Conservation (phyloP, 2,797 vertebrate genomes). For the Bradypodion ventrale region DNA sequence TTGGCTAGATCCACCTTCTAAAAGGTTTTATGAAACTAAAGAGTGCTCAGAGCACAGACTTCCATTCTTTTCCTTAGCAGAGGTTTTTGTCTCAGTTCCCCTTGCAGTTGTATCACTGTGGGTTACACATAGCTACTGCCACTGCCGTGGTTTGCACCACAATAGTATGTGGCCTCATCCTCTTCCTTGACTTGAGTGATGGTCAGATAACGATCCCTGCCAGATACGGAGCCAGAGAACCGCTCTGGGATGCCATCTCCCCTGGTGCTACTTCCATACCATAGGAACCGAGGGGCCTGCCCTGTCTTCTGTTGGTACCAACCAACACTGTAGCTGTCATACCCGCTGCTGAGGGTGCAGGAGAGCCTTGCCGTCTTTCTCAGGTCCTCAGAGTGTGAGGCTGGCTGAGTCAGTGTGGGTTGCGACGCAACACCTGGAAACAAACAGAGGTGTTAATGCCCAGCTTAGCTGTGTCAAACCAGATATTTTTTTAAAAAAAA, state of each 20-base stretch:
- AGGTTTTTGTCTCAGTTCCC: slow-evolving; percentile 5
- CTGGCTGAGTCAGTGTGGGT: neutral
- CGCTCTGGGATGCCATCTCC: slow-evolving; percentile 6
- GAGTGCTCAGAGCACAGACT: neutral
- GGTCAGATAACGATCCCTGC: neutral
- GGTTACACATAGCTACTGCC: neutral
- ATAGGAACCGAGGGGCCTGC: neutral
- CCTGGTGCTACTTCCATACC: neutral
- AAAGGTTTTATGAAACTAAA: neutral
- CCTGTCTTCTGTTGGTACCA: slow-evolving; percentile 16
- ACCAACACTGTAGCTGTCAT: neutral
- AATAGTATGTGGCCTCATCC: slow-evolving; percentile 21
- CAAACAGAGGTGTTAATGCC: neutral
- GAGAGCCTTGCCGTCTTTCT: neutral
- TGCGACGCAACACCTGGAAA: neutral
- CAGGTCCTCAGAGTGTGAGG: neutral
- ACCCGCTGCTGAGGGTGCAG: neutral
- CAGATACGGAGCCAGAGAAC: slow-evolving; percentile 13
- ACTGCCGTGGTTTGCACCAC: neutral
- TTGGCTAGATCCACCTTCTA: too few species aligned
- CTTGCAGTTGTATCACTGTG: neutral
- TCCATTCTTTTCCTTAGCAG: neutral
- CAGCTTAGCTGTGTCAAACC: neutral
- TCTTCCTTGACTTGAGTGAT: neutral
- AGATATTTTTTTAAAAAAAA: too few species aligned